Evolutionary conservation across 2,888 invertebrate genomes (phyloP).

Genomic region (Microctonus brassicae): DNA sequence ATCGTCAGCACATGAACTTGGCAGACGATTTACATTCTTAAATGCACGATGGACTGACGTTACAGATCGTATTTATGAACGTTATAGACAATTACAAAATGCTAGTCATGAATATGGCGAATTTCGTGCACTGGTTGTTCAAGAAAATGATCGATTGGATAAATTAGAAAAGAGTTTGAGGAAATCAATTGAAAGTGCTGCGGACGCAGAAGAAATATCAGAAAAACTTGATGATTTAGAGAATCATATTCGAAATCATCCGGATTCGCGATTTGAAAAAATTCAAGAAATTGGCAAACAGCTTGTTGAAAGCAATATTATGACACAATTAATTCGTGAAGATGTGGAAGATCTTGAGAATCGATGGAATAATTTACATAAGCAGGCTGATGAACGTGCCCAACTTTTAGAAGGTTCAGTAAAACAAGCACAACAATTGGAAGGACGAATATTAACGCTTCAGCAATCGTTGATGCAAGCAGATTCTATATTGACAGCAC

Average conservation of each 20-base stretch:
- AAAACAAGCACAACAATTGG: conserved; percentile 82
- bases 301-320: conserved; percentile 81
- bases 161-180: conserved; percentile 82
- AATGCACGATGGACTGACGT: conserved; percentile 81
- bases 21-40: conserved; percentile 77
- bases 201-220: conserved; percentile 93
- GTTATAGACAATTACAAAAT: conserved; percentile 78
- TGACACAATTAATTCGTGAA: conserved; percentile 77
- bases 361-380: conserved; percentile 78
- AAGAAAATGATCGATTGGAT: conserved; percentile 85
- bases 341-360: conserved; percentile 77
- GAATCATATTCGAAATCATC: conserved; percentile 82
- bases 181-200: conserved; percentile 78
- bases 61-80: conserved; percentile 78
- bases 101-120: conserved; percentile 84
- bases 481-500: conserved; percentile 78
- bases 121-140: conserved; percentile 83
- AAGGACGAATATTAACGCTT: conserved; percentile 80
- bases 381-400: conserved; percentile 77
- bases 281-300: conserved; percentile 83
- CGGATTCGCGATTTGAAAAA: conserved; percentile 79
- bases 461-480: conserved; percentile 81
- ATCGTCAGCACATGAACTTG: conserved; percentile 74
- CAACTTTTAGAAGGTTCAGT: conserved; percentile 79
- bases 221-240: conserved; percentile 91